These are phyloP conservation scores for Platysternon megacephalum DNA, from an alignment of 2,113 vertebrate species.

Conservation along the genomic window DNA sequence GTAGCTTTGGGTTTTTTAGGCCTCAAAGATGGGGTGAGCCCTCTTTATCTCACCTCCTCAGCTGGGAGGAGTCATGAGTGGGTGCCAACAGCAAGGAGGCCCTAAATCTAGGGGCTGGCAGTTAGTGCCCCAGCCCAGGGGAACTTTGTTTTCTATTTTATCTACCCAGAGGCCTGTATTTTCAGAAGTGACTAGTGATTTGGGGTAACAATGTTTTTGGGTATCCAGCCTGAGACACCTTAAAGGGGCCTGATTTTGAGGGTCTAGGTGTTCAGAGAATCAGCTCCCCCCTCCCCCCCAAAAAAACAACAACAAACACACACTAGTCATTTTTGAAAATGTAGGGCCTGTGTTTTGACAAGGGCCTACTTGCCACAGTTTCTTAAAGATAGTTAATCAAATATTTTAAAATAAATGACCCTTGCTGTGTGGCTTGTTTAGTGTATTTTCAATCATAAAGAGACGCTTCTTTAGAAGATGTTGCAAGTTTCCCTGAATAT, in stretches of 20 bases:
- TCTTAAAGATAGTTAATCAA: constrained; percentile 8
- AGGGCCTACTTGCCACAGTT: not conserved
- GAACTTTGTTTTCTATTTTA: not conserved
- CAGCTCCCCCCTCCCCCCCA: not conserved
- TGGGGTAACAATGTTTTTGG: not conserved
- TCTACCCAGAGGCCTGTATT: not conserved
- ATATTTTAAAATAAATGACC: not conserved
- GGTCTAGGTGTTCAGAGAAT: not conserved
- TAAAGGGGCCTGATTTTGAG: not conserved
- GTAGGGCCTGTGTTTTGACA: not conserved
- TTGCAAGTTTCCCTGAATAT: not conserved
- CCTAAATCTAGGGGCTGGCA: no score
- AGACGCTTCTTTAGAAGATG: not conserved
- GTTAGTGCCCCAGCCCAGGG: no score
- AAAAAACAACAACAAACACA: no score
- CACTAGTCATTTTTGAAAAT: not conserved
- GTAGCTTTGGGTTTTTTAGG: not conserved
- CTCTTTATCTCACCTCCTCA: not conserved
- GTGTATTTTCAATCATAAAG: not conserved
- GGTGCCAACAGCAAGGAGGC: not conserved
- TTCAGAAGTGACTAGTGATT: not conserved
- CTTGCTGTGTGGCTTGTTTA: not conserved
- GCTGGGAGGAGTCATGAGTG: fast-evolving
- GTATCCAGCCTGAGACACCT: not conserved
- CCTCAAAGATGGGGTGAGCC: not conserved